Percentiles rank a stretch among this genome's conserved stretches.
Conservation (phyloP, 2,888 invertebrate genomes). For the Ypsolopha scabrella region DNA sequence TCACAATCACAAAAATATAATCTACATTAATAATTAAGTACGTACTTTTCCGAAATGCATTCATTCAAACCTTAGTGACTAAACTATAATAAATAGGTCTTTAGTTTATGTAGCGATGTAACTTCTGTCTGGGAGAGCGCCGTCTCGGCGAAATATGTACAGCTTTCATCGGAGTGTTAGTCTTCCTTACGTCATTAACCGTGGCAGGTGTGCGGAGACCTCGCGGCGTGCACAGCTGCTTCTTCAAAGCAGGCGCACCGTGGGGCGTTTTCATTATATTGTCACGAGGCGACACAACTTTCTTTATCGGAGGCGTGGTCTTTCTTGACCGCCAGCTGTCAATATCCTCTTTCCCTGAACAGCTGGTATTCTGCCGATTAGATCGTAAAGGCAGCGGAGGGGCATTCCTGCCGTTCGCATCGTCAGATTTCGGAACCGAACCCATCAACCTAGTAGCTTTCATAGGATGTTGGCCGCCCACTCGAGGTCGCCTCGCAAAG, state of each 20-base stretch:
- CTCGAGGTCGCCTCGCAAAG: constrained; percentile 55
- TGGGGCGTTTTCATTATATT: constrained; percentile 28
- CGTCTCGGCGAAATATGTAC: constrained; percentile 55
- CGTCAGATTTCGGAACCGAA: neutral
- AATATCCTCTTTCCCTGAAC: neutral
- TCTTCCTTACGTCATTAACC: constrained; percentile 47
- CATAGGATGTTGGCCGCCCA: constrained; percentile 31
- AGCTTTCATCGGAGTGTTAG: constrained; percentile 71
- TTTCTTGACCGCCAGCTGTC: constrained; percentile 27
- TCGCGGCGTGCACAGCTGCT: constrained; percentile 69
- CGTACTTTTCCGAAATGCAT: constrained; percentile 5
- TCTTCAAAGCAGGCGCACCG: constrained; percentile 73
- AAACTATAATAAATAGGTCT: constrained; percentile 8
- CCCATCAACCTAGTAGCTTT: constrained; percentile 19
- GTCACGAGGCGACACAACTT: constrained; percentile 39
- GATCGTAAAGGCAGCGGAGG: neutral
- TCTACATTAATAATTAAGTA: constrained; percentile 7
- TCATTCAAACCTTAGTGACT: neutral
- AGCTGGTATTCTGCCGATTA: neutral
- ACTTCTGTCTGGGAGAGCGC: constrained; percentile 50
- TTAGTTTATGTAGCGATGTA: constrained; percentile 10
- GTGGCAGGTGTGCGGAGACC: constrained; percentile 57
- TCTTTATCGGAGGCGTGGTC: constrained; percentile 38
- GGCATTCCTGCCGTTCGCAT: constrained; percentile 16
- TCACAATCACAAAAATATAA: constrained; percentile 10